phyloP scores from a whole-genome alignment of 2,888 invertebrate species.

The Phaedon cochleariae region DNA sequence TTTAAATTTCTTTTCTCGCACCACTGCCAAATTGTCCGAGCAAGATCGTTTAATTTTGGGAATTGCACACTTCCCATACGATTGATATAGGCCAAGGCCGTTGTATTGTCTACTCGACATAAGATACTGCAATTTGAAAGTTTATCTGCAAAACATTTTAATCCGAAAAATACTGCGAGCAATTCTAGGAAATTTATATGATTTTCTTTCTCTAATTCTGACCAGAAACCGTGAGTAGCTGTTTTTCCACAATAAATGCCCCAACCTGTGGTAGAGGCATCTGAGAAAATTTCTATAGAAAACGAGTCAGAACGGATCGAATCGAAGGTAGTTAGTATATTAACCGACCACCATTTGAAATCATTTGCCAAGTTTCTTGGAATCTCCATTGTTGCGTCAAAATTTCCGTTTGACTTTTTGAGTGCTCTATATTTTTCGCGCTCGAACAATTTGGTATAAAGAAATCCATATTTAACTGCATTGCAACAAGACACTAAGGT shows the following conservation, averaged over 20 bases:
- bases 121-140: not conserved
- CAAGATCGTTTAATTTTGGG: conserved; percentile 16
- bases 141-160: conserved; percentile 19
- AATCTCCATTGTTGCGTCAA: conserved; percentile 17
- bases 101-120: conserved; percentile 18
- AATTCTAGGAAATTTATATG: conserved; percentile 32
- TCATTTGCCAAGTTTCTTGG: conserved; percentile 19
- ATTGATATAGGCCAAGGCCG: conserved; percentile 26
- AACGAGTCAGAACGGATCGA: conserved; percentile 15
- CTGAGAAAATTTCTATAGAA: conserved; percentile 35
- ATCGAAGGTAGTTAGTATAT: conserved; percentile 21
- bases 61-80: conserved; percentile 21
- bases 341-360: conserved; percentile 38
- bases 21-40: conserved; percentile 24
- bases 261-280: conserved; percentile 41
- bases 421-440: not conserved
- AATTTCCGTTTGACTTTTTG: not conserved
- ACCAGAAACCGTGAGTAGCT: conserved; percentile 40
- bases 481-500: conserved; percentile 36
- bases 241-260: conserved; percentile 32
- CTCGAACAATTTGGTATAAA: conserved; percentile 22
- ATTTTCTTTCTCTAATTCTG: conserved; percentile 22
- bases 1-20: conserved; percentile 22
- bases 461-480: not conserved
- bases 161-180: conserved; percentile 12